Base-by-base conservation (phyloP, 2,888 invertebrate species). In the Eulithis prunata region DNA sequence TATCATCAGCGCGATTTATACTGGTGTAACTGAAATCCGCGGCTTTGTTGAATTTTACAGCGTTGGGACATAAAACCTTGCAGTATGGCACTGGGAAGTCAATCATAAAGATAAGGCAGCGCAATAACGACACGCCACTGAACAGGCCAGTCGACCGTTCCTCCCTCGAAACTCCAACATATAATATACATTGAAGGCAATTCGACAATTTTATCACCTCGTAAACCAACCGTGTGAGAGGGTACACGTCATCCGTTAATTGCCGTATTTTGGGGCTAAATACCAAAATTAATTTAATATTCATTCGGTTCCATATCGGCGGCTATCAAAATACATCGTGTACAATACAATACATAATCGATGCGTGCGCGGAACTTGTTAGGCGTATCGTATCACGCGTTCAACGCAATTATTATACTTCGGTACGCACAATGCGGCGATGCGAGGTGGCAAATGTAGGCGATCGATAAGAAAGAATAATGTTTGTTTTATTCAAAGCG, bases 221-320 rank as follows among this genome's bases (percentile, higher is more conserved):
- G 77, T 87, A 86, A 86, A 86, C 73, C 78, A 75, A 74, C 80
- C 76, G 73, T 71, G 77, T 73, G 52, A 58, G 51, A 76, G 73
- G 72, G 72, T 69, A 75, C 77, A 80, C 80, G 77, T 80, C 81
- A 76, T 72, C 76, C 77, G 83, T 83, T 85, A 86, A 87, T 86
- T 85, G 81, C 78, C 79, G 80, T 81, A 84, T 87, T 86, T 85
- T 80, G 80, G 70, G 71, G 78, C 78, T 81, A 83, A 86, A 86
- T 83, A 79, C 76, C 73, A 76, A 76, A 83, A 85, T 87, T 86
- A 84, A 88, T 85, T 84, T 80, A 81, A 83, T 85, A 85, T 87
- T 85, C 82, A 86, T 86, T 78, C 77, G 75, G 72, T 78, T 71
- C 76, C 76, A 77, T 81, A 83, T 82, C 77, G 78, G 76, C 71